These are phyloP conservation scores for Artibeus jamaicensis DNA, from an alignment of 2,797 vertebrate species.

Conservation along the genomic window DNA sequence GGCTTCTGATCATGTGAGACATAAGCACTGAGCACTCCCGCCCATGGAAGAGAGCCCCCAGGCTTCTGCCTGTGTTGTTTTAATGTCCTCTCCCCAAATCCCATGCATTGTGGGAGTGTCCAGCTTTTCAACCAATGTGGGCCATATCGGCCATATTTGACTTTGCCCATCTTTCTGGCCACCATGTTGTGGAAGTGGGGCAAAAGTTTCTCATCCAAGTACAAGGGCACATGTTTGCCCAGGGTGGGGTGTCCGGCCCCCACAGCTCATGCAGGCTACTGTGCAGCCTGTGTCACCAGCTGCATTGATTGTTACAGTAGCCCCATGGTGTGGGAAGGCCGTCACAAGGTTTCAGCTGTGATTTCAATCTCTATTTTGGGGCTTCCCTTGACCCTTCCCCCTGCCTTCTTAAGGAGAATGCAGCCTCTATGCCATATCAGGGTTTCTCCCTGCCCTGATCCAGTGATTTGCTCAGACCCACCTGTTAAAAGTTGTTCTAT, in stretches of 20 bases:
- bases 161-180: no score
- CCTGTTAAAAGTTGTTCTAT: not conserved
- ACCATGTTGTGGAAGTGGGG: no score
- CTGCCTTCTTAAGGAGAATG: not conserved
- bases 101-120: not conserved
- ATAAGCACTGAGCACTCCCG: not conserved
- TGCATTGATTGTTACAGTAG: not conserved
- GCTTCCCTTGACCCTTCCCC: not conserved
- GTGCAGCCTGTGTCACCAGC: not conserved
- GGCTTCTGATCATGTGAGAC: not conserved
- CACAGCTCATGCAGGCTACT: no score
- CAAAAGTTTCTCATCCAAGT: no score
- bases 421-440: not conserved
- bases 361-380: not conserved
- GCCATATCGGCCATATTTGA: no score
- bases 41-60: not conserved
- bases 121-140: not conserved
- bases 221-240: no score
- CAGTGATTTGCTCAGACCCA: not conserved
- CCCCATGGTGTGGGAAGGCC: not conserved
- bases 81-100: not conserved
- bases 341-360: not conserved
- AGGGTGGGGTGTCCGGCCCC: no score
- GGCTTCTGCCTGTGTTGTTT: not conserved
- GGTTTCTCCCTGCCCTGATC: not conserved